Evolutionary conservation across 1,140 invertebrate species (phyloP), one percentile per base, ranked within the genome.

Genomic region (Solenopsis fugax): DNA sequence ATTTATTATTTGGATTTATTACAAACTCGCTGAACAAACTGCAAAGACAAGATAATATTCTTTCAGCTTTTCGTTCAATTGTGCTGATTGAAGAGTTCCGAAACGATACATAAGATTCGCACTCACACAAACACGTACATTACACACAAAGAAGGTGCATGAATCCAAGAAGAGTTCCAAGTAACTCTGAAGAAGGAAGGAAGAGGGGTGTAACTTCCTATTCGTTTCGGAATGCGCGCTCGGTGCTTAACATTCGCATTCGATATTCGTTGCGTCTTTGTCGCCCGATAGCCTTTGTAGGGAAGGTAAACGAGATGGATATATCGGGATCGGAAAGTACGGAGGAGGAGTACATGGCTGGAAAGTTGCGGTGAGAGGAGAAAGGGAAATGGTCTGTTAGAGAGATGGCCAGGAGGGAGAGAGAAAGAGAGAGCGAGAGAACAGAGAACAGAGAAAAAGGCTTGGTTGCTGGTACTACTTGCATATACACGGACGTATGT

Each of bases 161-260:
- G 21, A 52, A 80, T 48, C 21, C 9, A 21, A 62, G 37, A 52
- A 18, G 10, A 78, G 9, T 9, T 4, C 18, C 10, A 60, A 29
- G 45, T 18, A 48, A 18, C n/a, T 41, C 13, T 0, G 16, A 62
- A 82, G 29, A 7, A 85, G 29, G 9, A 41, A 64, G 56, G n/a
- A 60, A 85, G 29, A 37, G 45, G 7, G 41, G 4, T 76, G 62
- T 62, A 64, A 65, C 37, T 58, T 78, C 37, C 41, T 48, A 84
- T 87, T 80, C 41, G 13, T 6, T 48, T 50, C 48, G 58, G 58
- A 87, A 89, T 86, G 56, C n/a, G 41, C 60, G 41, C 73, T 67
- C 34, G 24, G 50, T 84, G 58, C 34, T 89, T 52, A 65, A 60
- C 81, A 89, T 78, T 84, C 72, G 24, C 58, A 54, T 76, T 58